Conservation (phyloP, 1,140 invertebrate species). For the Amyelois transitella region DNA sequence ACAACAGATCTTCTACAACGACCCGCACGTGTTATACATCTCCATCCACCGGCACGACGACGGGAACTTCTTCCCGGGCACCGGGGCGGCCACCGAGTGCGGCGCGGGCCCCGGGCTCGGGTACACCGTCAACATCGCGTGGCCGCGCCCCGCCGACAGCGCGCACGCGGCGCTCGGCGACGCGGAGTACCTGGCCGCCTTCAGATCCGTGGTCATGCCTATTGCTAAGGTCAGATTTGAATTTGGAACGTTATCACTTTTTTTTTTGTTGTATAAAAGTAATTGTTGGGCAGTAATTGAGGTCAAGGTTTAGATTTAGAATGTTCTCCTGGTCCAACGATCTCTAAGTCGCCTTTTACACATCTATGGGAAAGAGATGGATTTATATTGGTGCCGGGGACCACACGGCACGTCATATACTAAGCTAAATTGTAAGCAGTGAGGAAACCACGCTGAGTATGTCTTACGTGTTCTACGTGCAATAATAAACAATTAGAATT, state of each 20-base stretch:
- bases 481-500: no score
- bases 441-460: no score
- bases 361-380: no score
- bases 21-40: constrained; percentile 95
- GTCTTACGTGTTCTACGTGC: no score
- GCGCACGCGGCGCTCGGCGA: constrained; percentile 95
- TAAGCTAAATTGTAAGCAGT: no score
- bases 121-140: constrained; percentile 97
- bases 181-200: constrained; percentile 98
- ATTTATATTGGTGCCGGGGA: no score
- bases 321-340: no score
- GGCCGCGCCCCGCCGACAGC: constrained; percentile 83
- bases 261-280: not conserved
- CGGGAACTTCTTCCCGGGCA: constrained; percentile 99
- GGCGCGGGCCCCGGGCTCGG: constrained; percentile 94
- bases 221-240: constrained; percentile 81
- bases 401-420: no score
- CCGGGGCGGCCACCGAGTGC: constrained; percentile 93
- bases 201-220: constrained; percentile 94
- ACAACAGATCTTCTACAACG: constrained; percentile 98
- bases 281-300: not conserved
- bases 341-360: no score
- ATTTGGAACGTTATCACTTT: not conserved
- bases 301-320: no score
- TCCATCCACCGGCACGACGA: constrained; percentile 99